Evolutionary conservation across 2,113 vertebrate genomes (phyloP).

Genomic region (Indicator maculatus): DNA sequence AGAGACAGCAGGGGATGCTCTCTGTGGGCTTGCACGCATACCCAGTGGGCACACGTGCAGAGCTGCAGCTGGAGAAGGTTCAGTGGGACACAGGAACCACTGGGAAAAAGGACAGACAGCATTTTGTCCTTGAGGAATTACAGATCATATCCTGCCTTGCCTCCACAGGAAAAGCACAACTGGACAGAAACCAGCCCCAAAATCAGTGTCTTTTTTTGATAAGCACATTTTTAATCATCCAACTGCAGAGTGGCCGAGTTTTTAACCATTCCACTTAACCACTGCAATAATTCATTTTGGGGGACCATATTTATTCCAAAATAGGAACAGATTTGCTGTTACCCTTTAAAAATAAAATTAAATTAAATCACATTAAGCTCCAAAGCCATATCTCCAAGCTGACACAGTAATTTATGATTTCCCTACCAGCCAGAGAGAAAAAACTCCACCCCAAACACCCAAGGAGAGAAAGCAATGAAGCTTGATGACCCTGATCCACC

Average conservation of each 20-base stretch:
- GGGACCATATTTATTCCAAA: background rate
- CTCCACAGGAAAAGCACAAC: background rate
- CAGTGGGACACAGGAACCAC: background rate
- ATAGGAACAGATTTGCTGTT: background rate
- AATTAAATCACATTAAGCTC: background rate
- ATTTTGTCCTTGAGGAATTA: background rate
- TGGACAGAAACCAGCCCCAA: background rate
- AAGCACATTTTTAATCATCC: background rate
- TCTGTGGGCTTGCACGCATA: background rate
- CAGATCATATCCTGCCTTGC: background rate
- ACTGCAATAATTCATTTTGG: background rate
- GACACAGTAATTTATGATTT: background rate
- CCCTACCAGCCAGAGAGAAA: background rate
- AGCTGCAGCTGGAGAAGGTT: background rate
- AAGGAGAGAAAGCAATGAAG: background rate
- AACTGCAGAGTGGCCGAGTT: background rate
- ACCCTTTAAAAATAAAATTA: background rate
- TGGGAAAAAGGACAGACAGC: fast-evolving
- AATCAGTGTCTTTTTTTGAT: background rate
- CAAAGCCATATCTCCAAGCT: background rate
- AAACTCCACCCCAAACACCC: background rate
- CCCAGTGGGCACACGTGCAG: background rate
- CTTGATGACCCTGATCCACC: background rate
- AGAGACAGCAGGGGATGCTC: background rate
- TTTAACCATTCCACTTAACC: background rate